Conservation (phyloP, 2,797 vertebrate genomes). For the Hafferia zeledoni region DNA sequence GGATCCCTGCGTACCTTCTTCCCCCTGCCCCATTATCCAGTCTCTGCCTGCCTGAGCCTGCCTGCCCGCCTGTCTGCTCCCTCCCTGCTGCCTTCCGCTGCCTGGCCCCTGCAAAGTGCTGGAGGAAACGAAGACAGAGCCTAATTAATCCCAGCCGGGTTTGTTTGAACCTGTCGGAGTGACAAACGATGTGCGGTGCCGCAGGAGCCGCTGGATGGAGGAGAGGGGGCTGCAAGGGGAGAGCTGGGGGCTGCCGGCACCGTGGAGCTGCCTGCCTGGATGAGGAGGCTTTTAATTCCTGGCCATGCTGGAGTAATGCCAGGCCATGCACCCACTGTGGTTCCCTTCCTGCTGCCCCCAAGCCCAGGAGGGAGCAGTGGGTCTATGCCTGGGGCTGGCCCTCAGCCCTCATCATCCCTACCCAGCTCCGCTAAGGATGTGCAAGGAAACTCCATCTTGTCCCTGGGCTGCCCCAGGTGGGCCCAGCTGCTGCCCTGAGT, state of each 20-base stretch:
- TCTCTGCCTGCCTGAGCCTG: not conserved
- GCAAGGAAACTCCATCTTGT: fast-evolving
- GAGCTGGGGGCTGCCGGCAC: not conserved
- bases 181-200: slow-evolving; percentile 46
- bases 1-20: not conserved
- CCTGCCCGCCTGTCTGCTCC: not conserved
- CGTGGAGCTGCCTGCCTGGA: not conserved
- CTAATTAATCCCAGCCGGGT: slow-evolving; percentile 63
- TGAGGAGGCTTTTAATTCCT: not conserved
- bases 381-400: not conserved
- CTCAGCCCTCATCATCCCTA: not conserved
- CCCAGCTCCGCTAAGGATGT: too few relatives aligned
- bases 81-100: not conserved
- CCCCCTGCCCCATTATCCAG: not conserved
- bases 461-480: not conserved
- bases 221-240: not conserved
- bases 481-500: slow-evolving; percentile 18
- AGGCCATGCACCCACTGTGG: fast-evolving
- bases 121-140: slow-evolving; percentile 39
- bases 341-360: fast-evolving
- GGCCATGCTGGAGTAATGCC: not conserved
- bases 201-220: not conserved
- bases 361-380: not conserved
- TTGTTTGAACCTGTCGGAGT: slow-evolving; percentile 53
- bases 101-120: not conserved